Evolutionary conservation across 1,140 invertebrate genomes (phyloP), one percentile per base, ranked within the genome.

Genomic region (Lamellibrachia luymesi): DNA sequence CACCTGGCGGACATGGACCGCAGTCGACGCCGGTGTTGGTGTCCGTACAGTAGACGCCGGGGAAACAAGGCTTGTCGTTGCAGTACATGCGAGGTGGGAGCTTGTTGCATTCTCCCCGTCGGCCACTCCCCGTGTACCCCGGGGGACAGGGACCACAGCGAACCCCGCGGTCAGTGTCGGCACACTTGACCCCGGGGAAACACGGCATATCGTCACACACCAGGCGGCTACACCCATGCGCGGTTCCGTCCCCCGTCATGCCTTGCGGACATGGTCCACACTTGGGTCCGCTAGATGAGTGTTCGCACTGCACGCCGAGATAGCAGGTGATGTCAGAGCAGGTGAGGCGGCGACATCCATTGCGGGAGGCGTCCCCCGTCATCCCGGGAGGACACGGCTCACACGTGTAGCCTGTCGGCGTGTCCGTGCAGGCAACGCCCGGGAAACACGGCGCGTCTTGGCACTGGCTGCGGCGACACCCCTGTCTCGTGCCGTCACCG

Each of bases 91-190:
- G 64, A 4, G 64, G 64, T 80, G 64, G 64, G 13, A 80, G 13
- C 64, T 80, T 80, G 64, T 22, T 22, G 64, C 91, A 91, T 2
- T 51, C 51, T 13, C 91, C 27, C 22, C 51, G 2, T 17, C 91
- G 91, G n/a, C 98, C 98, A 95, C 99, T 98, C 94, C 98, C 98
- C n/a, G 97, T 97, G 93, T 97, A 98, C 13, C 98, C 98, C 93
- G 92, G 90, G 6, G 96, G 96, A 94, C 96, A 96, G 0, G 97
- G 95, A 2, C 98, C 98, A 96, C 98, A 99, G 93, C 97, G 94
- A 97, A 94, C 96, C 93, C 95, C 95, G 92, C 95, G 91, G 50
- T 93, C 95, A 8, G 97, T 97, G 95, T 98, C 98, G 94, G 97
- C 97, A 95, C 98, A 99, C 93, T 97, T 96, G 50, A 98, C 98